These are phyloP conservation scores for Haliclystus octoradiatus DNA, from an alignment of 30 jellyfish, hydroid and myxozoan species.

Conservation along the genomic window DNA sequence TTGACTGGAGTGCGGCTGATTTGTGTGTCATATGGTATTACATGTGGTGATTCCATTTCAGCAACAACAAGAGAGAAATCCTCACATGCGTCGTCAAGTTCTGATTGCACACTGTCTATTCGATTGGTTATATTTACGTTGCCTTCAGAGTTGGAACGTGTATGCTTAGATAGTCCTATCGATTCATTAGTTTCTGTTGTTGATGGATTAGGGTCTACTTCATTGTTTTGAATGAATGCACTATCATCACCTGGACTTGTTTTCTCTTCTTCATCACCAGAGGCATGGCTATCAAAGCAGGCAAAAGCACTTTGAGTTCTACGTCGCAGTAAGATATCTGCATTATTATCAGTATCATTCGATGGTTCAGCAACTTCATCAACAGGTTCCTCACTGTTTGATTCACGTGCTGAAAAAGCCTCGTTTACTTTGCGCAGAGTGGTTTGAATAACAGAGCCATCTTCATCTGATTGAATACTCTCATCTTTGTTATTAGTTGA, in stretches of 20 bases:
- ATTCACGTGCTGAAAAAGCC: slow-evolving; percentile 41
- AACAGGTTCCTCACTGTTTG: background rate
- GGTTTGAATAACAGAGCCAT: slow-evolving; percentile 46
- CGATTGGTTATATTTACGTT: background rate
- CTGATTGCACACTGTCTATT: background rate
- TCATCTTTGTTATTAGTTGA: slow-evolving; percentile 14
- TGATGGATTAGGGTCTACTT: background rate
- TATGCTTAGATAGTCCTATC: background rate
- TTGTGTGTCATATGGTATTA: background rate
- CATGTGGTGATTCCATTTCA: background rate
- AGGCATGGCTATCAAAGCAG: background rate
- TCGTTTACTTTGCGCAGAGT: slow-evolving; percentile 84
- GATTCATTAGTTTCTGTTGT: background rate
- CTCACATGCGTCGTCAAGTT: background rate
- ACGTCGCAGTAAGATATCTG: background rate
- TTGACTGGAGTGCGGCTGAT: background rate
- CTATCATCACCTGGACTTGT: background rate
- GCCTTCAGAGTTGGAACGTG: background rate
- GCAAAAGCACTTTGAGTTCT: too few relatives aligned
- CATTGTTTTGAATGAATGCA: background rate
- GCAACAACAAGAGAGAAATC: background rate
- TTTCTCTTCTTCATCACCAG: background rate
- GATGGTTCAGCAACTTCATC: background rate
- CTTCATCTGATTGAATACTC: slow-evolving; percentile 77
- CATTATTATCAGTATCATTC: background rate